phyloP scores from a whole-genome alignment of 2,888 invertebrate genomes.

The Pterostichus niger region DNA sequence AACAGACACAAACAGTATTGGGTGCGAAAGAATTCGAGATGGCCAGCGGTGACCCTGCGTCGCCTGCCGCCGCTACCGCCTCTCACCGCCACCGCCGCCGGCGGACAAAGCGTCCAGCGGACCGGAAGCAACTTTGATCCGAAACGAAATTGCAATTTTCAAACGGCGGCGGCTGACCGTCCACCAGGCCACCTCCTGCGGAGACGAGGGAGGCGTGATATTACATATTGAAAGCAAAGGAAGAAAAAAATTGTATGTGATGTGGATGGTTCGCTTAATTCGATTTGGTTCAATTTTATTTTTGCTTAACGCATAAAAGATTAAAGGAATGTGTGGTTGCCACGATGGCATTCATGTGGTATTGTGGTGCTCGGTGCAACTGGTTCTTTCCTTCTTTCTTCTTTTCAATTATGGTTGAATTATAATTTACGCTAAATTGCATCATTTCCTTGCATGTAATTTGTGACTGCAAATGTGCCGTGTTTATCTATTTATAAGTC shows the following conservation, averaged over 20 bases:
- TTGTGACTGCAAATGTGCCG: neutral
- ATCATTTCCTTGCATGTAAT: neutral
- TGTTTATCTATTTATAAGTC: neutral
- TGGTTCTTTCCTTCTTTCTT: slow-evolving; percentile 10
- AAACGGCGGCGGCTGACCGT: slow-evolving; percentile 72
- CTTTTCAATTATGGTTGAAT: neutral
- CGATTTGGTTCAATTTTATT: slow-evolving; percentile 67
- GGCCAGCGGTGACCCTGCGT: slow-evolving; percentile 42
- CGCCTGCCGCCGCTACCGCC: slow-evolving; percentile 6
- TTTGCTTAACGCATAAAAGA: slow-evolving; percentile 52
- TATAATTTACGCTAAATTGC: slow-evolving; percentile 13
- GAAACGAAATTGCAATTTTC: slow-evolving; percentile 77
- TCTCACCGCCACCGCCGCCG: slow-evolving; percentile 20
- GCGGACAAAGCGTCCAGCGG: slow-evolving; percentile 75
- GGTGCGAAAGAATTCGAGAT: slow-evolving; percentile 66
- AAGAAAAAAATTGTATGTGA: slow-evolving; percentile 62
- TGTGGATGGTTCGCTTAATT: slow-evolving; percentile 75
- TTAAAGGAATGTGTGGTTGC: slow-evolving; percentile 51
- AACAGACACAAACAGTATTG: slow-evolving; percentile 66
- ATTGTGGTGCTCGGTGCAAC: neutral
- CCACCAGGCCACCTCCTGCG: neutral
- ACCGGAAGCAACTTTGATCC: slow-evolving; percentile 76
- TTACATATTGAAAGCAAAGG: slow-evolving; percentile 74
- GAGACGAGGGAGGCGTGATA: slow-evolving; percentile 70
- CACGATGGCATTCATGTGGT: slow-evolving; percentile 22